phyloP scores from a whole-genome alignment of 2,888 invertebrate genomes.

The Hirtodrosophila confusa region DNA sequence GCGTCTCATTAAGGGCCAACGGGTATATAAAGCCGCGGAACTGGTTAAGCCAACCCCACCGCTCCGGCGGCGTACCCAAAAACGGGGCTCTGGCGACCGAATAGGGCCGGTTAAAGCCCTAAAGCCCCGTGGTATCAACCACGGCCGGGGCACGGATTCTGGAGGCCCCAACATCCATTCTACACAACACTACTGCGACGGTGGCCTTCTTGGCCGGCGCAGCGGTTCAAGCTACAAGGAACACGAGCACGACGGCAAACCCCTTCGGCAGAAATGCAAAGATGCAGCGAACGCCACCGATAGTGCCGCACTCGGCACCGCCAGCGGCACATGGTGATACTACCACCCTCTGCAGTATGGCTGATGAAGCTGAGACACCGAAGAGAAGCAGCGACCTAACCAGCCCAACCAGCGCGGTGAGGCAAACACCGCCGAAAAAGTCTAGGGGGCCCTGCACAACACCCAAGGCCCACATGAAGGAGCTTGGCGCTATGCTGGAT shows the following conservation, averaged over 20 bases:
- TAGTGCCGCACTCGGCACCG: not conserved
- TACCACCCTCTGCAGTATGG: not conserved
- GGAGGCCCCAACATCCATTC: not conserved
- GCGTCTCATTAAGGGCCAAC: no score
- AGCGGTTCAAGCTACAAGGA: conserved; percentile 3
- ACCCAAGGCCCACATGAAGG: not conserved
- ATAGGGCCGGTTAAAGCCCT: no score
- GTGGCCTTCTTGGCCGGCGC: conserved; percentile 8
- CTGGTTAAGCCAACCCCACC: not conserved
- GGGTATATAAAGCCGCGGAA: not conserved
- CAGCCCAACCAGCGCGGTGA: not conserved
- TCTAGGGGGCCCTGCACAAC: not conserved
- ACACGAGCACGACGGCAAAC: not conserved
- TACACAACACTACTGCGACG: not conserved
- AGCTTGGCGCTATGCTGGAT: not conserved
- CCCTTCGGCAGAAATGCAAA: not conserved
- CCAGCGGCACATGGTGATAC: not conserved
- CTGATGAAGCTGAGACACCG: not conserved
- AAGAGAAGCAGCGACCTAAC: not conserved
- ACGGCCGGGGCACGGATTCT: not conserved
- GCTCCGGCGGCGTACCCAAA: not conserved
- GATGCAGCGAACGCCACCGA: not conserved
- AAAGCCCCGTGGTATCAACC: not conserved
- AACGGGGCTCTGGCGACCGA: no score
- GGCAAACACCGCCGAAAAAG: conserved; percentile 1